These are phyloP conservation scores for Ispidina lecontei DNA, from an alignment of 2,797 vertebrate genomes.

Conservation along the genomic window DNA sequence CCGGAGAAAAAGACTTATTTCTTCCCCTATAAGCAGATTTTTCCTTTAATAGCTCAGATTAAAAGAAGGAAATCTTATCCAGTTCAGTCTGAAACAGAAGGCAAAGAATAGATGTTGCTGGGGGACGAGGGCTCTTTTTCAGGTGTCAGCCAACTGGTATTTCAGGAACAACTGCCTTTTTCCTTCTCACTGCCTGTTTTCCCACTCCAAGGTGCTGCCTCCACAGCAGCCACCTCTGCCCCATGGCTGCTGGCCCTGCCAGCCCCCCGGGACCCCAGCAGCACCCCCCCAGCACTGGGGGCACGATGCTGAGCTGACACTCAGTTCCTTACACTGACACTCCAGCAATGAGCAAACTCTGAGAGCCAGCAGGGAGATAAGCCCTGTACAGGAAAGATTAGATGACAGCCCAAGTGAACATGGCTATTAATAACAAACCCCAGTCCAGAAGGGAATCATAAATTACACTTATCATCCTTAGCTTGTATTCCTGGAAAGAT, in stretches of 20 bases:
- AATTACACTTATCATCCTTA: conserved; percentile 7
- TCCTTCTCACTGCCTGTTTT: not conserved
- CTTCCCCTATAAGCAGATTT: not conserved
- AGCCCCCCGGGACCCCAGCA: accelerated
- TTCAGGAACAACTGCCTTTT: not conserved
- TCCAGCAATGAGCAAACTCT: not conserved
- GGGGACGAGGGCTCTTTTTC: not conserved
- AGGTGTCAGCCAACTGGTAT: not conserved
- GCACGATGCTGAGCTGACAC: not conserved
- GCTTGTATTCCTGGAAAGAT: conserved; percentile 7
- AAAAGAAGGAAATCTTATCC: not conserved
- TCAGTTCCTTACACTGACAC: not conserved
- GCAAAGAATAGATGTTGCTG: accelerated
- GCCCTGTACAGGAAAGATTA: not conserved
- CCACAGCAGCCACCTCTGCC: accelerated
- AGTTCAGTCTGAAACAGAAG: not conserved
- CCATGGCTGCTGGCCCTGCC: accelerated
- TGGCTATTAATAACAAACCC: conserved; percentile 31
- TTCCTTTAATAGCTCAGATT: not conserved
- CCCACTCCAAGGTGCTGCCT: not conserved
- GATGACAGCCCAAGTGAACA: conserved; percentile 12
- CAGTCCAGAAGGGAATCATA: conserved; percentile 9
- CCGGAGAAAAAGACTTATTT: not conserved
- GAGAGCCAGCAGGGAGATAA: not conserved
- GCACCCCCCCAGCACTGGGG: not conserved